Percentiles rank a stretch among this genome's conserved stretches.
phyloP scores from a whole-genome alignment of 2,113 vertebrate species.

The Bos javanicus region DNA sequence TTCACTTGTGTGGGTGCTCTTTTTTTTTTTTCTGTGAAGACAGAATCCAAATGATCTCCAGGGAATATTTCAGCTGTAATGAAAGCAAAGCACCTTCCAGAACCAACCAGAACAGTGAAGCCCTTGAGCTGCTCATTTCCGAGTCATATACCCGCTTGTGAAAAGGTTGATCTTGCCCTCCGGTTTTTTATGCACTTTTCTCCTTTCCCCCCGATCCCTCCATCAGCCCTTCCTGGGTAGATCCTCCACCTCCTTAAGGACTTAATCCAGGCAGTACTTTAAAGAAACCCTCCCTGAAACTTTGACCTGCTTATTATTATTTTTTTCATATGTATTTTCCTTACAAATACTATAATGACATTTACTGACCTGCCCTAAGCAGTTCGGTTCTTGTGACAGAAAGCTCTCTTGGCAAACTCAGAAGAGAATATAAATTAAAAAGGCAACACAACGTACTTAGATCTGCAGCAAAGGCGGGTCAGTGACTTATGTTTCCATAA shows the following conservation, averaged over 20 bases:
- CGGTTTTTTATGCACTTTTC: neutral
- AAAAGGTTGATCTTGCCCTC: neutral
- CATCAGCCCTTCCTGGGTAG: neutral
- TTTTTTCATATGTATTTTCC: neutral
- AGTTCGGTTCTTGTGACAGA: neutral
- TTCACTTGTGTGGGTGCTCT: conserved; percentile 67
- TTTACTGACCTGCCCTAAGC: neutral
- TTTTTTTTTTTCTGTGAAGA: conserved; percentile 36
- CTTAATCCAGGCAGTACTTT: neutral
- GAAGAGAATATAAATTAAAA: neutral
- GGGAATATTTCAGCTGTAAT: neutral
- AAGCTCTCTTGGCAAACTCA: conserved; percentile 19
- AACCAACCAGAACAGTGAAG: neutral
- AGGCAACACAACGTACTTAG: neutral
- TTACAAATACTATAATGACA: conserved; percentile 21
- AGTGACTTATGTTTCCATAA: neutral
- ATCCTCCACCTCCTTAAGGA: neutral
- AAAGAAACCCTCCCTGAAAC: neutral
- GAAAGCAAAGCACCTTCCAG: conserved; percentile 16
- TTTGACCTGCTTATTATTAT: neutral
- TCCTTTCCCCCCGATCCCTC: neutral
- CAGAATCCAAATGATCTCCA: conserved; percentile 42
- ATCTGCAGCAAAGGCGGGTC: neutral
- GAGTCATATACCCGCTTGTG: neutral
- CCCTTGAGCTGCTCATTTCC: neutral